Conservation (phyloP, 2,113 vertebrate genomes). For the Mellivora capensis region DNA sequence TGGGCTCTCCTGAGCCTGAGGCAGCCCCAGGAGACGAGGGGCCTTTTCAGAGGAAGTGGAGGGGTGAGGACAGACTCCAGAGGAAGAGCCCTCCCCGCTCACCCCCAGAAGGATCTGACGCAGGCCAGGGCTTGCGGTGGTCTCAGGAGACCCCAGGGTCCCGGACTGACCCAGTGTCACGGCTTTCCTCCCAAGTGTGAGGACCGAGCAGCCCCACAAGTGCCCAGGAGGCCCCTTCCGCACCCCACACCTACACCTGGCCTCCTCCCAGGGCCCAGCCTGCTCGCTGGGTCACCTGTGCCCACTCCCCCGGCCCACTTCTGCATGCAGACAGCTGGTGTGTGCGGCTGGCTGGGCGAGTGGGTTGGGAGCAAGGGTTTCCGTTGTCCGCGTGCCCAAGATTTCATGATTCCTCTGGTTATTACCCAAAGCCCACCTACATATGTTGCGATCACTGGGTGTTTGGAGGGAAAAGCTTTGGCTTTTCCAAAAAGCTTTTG, state of each 20-base stretch:
- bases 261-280: not conserved
- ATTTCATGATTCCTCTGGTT: too few species aligned
- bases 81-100: accelerated
- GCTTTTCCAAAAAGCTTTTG: too few species aligned
- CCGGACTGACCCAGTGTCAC: accelerated
- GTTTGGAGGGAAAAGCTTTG: not conserved
- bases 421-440: not conserved
- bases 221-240: not conserved
- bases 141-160: not conserved
- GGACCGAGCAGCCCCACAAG: not conserved
- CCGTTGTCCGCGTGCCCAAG: too few species aligned
- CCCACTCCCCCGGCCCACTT: not conserved
- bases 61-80: not conserved
- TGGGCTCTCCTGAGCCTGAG: not conserved
- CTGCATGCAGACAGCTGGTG: not conserved
- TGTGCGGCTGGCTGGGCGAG: accelerated
- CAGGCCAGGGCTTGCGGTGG: not conserved
- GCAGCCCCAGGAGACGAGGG: not conserved
- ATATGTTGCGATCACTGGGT: accelerated
- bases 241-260: not conserved
- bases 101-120: not conserved
- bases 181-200: accelerated
- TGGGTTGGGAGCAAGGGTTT: not conserved
- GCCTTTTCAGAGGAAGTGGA: accelerated
- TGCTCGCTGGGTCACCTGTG: not conserved